These are phyloP conservation scores for Drosophila kokeensis DNA, from an alignment of 2,888 invertebrate species.

Conservation along the genomic window DNA sequence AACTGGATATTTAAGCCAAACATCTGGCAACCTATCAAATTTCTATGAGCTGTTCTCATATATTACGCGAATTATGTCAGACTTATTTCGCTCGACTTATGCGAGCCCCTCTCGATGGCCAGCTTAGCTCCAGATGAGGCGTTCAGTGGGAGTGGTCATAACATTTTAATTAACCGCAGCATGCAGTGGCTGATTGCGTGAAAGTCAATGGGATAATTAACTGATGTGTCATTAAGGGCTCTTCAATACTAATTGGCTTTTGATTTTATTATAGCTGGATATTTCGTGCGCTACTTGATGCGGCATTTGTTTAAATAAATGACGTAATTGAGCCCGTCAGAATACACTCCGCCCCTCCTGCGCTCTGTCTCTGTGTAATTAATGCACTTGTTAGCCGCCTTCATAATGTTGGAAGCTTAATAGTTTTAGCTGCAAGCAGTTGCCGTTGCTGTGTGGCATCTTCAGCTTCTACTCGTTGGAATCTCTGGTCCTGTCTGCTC, in stretches of 20 bases:
- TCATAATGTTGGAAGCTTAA: slow-evolving; percentile 40
- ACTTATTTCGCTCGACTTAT: slow-evolving; percentile 17
- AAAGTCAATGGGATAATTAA: slow-evolving; percentile 56
- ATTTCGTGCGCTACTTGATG: not conserved
- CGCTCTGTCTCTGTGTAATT: slow-evolving; percentile 15
- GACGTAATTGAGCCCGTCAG: slow-evolving; percentile 9
- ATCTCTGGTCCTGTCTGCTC: not conserved
- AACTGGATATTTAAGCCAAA: not conserved
- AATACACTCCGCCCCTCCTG: not conserved
- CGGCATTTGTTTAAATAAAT: slow-evolving; percentile 37
- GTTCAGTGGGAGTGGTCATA: slow-evolving; percentile 22
- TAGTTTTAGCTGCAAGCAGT: slow-evolving; percentile 27
- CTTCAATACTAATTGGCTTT: slow-evolving; percentile 45
- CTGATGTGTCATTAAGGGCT: slow-evolving; percentile 36
- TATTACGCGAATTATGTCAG: slow-evolving; percentile 16
- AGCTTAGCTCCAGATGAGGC: slow-evolving; percentile 12
- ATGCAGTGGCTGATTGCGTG: not conserved
- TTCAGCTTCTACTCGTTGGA: not conserved
- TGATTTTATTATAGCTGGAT: slow-evolving; percentile 23
- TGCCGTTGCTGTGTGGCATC: slow-evolving; percentile 18
- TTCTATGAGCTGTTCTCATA: not conserved
- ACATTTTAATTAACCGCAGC: slow-evolving; percentile 51
- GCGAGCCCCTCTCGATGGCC: not conserved
- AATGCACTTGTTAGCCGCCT: slow-evolving; percentile 27
- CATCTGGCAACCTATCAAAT: not conserved